A percentile compares a stretch with the other conserved stretches of the same genome.
Evolutionary conservation across 2,797 vertebrate genomes (phyloP).

Genomic region (Falco naumanni): DNA sequence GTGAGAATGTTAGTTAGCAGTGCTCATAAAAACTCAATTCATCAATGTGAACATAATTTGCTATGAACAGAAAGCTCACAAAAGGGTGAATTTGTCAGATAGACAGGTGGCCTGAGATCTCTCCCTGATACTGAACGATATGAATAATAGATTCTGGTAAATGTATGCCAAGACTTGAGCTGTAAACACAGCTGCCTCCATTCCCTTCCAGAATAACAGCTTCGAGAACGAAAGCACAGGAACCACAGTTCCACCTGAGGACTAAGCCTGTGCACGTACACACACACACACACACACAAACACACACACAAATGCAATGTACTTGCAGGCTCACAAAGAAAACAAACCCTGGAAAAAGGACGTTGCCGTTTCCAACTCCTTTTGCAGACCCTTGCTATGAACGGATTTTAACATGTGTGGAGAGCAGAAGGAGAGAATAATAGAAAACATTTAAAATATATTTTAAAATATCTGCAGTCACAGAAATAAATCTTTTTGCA

Average conservation of each 20-base stretch:
- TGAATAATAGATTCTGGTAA: slow-evolving; percentile 99
- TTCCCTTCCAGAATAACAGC: slow-evolving; percentile 99
- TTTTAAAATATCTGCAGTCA: slow-evolving; percentile 60
- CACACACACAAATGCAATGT: neutral
- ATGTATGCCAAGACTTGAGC: slow-evolving; percentile 99
- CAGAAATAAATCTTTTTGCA: slow-evolving; percentile 56
- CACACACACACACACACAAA: neutral
- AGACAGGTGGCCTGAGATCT: slow-evolving; percentile 99
- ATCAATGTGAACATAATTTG: slow-evolving; percentile 99
- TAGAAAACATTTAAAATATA: slow-evolving; percentile 73
- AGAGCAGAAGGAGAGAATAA: slow-evolving; percentile 68
- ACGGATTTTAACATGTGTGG: slow-evolving; percentile 70
- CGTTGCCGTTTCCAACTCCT: slow-evolving; percentile 18
- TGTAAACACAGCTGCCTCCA: slow-evolving; percentile 99
- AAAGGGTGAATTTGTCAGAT: slow-evolving; percentile 99
- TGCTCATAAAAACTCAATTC: slow-evolving; percentile 99
- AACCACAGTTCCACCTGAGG: slow-evolving; percentile 98
- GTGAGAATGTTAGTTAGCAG: slow-evolving; percentile 93
- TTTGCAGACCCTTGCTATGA: slow-evolving; percentile 54
- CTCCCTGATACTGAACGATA: slow-evolving; percentile 99
- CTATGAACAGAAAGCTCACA: slow-evolving; percentile 99
- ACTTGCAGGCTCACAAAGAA: slow-evolving; percentile 72
- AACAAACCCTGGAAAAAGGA: slow-evolving; percentile 68
- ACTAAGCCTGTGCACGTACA: slow-evolving; percentile 83
- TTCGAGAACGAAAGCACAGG: slow-evolving; percentile 96